Conservation (phyloP, 2,888 invertebrate species). For the Metopia argyrocephala region DNA sequence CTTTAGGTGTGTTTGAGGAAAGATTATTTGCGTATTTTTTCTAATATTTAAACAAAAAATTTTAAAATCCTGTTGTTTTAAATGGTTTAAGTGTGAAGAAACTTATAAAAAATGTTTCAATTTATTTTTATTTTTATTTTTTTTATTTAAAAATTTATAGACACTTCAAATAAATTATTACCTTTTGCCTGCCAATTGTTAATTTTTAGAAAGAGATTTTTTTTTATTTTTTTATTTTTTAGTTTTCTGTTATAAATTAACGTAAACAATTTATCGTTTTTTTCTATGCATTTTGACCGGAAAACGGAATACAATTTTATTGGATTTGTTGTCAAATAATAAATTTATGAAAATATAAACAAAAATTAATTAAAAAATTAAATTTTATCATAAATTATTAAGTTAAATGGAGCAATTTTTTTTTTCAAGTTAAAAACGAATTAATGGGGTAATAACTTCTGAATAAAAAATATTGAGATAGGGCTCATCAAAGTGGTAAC, state of each 20-base stretch:
- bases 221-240: background rate
- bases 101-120: background rate
- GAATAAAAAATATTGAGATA: background rate
- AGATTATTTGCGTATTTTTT: background rate
- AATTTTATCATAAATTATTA: too few species aligned
- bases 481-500: too few species aligned
- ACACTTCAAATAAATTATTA: too few species aligned
- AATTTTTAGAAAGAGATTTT: background rate
- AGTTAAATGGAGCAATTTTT: background rate
- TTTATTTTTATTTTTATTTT: background rate
- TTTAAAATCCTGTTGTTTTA: slow-evolving; percentile 1
- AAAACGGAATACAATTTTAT: too few species aligned
- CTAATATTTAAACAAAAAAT: background rate
- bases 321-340: too few species aligned
- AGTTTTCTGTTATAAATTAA: background rate
- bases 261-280: background rate
- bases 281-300: too few species aligned
- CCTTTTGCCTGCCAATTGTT: background rate
- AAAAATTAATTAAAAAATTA: too few species aligned
- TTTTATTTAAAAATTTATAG: background rate
- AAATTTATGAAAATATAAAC: too few species aligned
- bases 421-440: background rate
- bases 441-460: background rate
- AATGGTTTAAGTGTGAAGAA: slow-evolving; percentile 3
- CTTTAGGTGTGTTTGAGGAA: background rate